phyloP scores from a whole-genome alignment of 2,797 vertebrate species.

The Balearica regulorum region DNA sequence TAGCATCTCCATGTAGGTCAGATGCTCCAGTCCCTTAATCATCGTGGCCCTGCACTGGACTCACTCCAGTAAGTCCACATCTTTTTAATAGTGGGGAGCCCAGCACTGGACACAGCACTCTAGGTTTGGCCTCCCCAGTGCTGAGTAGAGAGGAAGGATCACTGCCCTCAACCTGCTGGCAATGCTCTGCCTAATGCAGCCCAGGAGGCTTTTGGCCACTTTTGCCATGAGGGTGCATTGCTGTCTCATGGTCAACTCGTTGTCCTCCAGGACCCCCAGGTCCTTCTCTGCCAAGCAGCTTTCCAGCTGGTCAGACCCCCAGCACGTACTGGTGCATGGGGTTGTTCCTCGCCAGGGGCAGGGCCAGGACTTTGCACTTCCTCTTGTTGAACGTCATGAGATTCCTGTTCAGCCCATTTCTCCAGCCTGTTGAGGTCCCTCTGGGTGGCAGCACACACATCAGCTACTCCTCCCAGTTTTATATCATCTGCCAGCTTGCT shows the following conservation, averaged over 20 bases:
- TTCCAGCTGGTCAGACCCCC: neutral
- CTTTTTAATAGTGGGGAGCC: neutral
- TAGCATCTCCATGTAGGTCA: neutral
- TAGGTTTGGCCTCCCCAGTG: rapidly evolving
- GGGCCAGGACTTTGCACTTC: neutral
- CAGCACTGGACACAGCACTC: neutral
- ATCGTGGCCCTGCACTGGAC: neutral
- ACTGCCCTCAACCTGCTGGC: neutral
- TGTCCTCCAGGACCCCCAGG: neutral
- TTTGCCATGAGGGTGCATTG: neutral
- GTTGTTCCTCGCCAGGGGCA: neutral
- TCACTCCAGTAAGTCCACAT: neutral
- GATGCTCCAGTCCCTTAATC: neutral
- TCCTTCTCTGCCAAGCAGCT: neutral
- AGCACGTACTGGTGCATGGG: no score
- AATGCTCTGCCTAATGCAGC: neutral
- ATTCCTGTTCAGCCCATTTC: neutral
- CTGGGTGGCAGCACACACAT: neutral
- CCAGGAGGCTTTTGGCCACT: neutral
- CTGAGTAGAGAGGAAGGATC: neutral
- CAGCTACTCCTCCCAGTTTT: neutral
- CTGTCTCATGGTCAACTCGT: neutral
- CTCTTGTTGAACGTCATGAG: neutral
- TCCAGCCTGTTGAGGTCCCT: neutral
- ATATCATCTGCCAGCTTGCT: no score